A percentile compares a stretch with the other conserved stretches of the same genome.
These are phyloP conservation scores for Sarcophaga caerulescens DNA, from an alignment of 2,888 invertebrate genomes.

Conservation along the genomic window DNA sequence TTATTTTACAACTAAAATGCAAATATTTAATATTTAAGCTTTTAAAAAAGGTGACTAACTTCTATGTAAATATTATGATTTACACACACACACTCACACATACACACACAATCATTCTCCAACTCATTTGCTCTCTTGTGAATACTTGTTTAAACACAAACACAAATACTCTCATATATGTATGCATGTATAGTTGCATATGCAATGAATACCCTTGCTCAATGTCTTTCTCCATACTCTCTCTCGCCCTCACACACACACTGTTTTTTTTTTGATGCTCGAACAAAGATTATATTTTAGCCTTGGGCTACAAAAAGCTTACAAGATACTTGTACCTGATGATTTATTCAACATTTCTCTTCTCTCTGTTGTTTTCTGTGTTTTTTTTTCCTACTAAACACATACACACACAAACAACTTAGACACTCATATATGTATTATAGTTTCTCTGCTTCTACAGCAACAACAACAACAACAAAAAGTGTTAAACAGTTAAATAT, in stretches of 20 bases:
- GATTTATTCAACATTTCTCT: conserved; percentile 62
- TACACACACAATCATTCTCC: background rate
- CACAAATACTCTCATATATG: background rate
- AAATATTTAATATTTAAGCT: conserved; percentile 58
- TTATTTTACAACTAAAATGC: conserved; percentile 42
- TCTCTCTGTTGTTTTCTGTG: background rate
- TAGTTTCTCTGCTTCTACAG: background rate
- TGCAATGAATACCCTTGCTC: too few species aligned
- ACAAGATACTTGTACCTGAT: conserved; percentile 60
- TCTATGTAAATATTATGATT: conserved; percentile 52
- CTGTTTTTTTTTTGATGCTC: background rate
- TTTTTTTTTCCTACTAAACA: too few species aligned
- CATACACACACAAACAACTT: background rate
- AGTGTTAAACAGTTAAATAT: conserved; percentile 42
- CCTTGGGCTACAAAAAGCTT: conserved; percentile 63
- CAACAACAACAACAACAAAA: background rate
- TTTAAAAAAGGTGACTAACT: conserved; percentile 60
- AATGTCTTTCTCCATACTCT: too few species aligned
- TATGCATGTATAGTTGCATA: background rate
- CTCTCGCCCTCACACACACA: background rate
- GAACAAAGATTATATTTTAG: conserved; percentile 25
- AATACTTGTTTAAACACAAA: background rate
- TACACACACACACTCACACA: conserved; percentile 8
- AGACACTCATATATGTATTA: background rate
- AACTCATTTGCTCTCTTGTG: too few species aligned